Evolutionary conservation across 1,140 invertebrate genomes (phyloP), one percentile per base, ranked within the genome.

Genomic region (Tetramorium alpestre): DNA sequence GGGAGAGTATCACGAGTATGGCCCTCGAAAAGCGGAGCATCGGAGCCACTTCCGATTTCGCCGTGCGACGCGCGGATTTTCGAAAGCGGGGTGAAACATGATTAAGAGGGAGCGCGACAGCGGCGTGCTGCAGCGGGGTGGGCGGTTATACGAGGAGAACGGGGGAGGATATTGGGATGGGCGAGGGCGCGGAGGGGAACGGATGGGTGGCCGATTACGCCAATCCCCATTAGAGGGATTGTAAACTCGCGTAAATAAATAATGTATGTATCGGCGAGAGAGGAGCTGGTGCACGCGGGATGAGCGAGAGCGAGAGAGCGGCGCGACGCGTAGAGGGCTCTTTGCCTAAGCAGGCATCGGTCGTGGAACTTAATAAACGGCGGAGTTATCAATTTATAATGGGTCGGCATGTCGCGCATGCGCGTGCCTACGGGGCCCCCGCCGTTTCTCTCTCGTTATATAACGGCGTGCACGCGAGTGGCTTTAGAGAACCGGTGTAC

Each of bases 181-280:
- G 13, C 62, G 62, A 89, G 22, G 41, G n/a, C 22, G n/a, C 73
- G 18, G 70, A 47, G 87, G 80, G 87, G 90, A 84, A 89, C 91
- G 89, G 90, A 90, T 88, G 82, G 86, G 86, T 91, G 92, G 89
- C 91, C 93, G 93, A 94, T 94, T 93, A 93, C 91, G 93, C 92
- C 92, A 93, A 95, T 94, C 93, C 92, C 94, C 92, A 94, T 95
- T 94, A 94, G 92, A 92, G 92, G 91, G 92, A 95, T 95, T 95
- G 93, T 95, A 95, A 95, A 95, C 92, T 94, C 93, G 73, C 89
- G 93, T 95, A 93, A 95, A 95, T 95, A 95, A 95, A 93, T 95
- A 94, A 95, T 92, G 94, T 94, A 93, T 92, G 88, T 94, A 94
- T 94, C 91, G 92, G 91, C 77, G 78, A 76, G 85, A 65, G 69